Evolutionary conservation across 64 coral and sea anemone species (phyloP), one percentile per base, ranked within the genome.

Genomic region (Cladopsammia gracilis): DNA sequence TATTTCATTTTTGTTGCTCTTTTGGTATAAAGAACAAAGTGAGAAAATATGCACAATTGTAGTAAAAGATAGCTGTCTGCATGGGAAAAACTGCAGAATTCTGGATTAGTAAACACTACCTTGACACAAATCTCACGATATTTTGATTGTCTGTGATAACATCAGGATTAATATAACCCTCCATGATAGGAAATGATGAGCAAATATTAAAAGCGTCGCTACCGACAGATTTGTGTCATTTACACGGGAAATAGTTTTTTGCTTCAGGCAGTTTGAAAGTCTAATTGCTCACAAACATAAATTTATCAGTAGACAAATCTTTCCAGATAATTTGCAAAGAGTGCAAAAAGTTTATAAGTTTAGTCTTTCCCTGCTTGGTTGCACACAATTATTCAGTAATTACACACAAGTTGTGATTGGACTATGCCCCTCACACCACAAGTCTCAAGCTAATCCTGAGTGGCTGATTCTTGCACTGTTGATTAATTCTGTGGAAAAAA

Each of bases 351-450:
- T 47, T 65, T 43, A 65, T 48, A 65, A 6, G 18, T 65, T 9
- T 45, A 59, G 24, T 43, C 58, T 26, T 45, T 10, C 7, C 24
- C 19, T 65, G 59, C 25, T 83, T 65, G 58, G 45, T 58, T 83
- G 42, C 58, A 65, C 79, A 83, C 44, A 62, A 83, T 83, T 83
- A 83, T 65, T 81, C 61, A 48, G 42, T 83, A 16, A 22, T 45
- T 9, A 66, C 19, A 62, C 43, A 10, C 34, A 62, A 26, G 3
- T 16, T n/a, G 5, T 34, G 60, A 83, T 83, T 83, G 79, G 79
- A 10, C 23, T 48, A 10, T 83, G 19, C 18, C 42, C 44, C 62
- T 83, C 79, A 83, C 61, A 59, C 60, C 79, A 83, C 57, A 64
- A 22, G 44, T 56, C 15, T 20, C 7, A 7, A 49, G 71, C 79